Evolutionary conservation across 1,140 invertebrate species (phyloP), one percentile per base, ranked within the genome.

Genomic region (Drosophila ogumai): DNA sequence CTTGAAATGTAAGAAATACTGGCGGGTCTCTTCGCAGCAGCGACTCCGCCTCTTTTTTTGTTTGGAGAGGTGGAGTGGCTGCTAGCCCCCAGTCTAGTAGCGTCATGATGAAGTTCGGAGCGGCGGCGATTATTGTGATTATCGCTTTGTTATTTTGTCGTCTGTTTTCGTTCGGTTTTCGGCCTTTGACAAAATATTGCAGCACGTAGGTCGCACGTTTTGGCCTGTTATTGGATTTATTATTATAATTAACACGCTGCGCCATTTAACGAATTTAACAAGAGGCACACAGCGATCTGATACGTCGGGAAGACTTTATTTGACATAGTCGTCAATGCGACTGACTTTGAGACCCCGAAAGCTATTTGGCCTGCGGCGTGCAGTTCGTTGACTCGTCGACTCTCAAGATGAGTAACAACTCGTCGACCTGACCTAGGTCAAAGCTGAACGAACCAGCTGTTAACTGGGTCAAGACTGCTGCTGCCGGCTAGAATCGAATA

Each of bases 201-300:
- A 60, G 75, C 85, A 81, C 85, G 81, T 90, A 90, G 78, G 81
- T 90, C 85, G 86, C 81, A 81, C 85, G 74, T 90, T 90, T 85
- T 63, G 65, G 81, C 49, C 81, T 90, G 72, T 90, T 88, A 90
- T 88, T 88, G 81, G 77, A 84, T 87, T 82, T 81, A 84, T 87
- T 81, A 88, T 90, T 78, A 84, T 88, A 88, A 87, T 84, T 84
- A 81, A 73, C 72, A 77, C 63, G 85, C 77, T 74, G 61, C 55
- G 77, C 71, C 69, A 84, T 71, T 88, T 82, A 77, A 68, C 66
- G 59, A 69, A 79, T 61, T 73, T 56, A 56, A 66, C 65, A 50
- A 58, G 46, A 61, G 44, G 32, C 47, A 40, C 73, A 28, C 44
- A 32, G 1, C 47, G 31, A 54, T 61, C 56, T 44, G 55, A 68